These are phyloP conservation scores for Haliclona indistincta DNA, from an alignment of 37 sponge, comb jelly and placozoan genomes.

Conservation along the genomic window DNA sequence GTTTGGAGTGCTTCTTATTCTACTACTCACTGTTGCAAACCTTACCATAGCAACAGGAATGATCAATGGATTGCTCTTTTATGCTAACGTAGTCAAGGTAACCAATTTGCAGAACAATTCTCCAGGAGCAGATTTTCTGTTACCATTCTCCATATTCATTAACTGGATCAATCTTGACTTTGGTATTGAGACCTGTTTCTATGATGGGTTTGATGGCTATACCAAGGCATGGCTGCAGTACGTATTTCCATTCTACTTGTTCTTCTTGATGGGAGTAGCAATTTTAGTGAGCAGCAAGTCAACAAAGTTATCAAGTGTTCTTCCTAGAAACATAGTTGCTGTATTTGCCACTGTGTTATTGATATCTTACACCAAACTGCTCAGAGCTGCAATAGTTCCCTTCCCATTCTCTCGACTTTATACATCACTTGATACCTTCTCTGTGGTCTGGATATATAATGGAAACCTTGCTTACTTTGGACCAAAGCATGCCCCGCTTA, in stretches of 20 bases:
- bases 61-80: constrained; percentile 42
- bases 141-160: background rate
- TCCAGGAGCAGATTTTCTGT: background rate
- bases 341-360: constrained; percentile 30
- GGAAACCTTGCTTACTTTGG: constrained; percentile 35
- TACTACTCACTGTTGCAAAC: constrained; percentile 8
- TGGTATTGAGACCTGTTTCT: constrained; percentile 38
- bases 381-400: background rate
- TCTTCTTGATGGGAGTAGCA: constrained; percentile 11
- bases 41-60: constrained; percentile 38
- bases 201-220: constrained; percentile 33
- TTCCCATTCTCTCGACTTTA: background rate
- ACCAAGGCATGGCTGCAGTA: constrained; percentile 11
- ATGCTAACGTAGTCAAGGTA: constrained; percentile 27
- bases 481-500: constrained; percentile 14
- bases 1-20: constrained; percentile 16
- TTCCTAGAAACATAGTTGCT: constrained; percentile 19
- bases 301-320: background rate
- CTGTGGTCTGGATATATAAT: constrained; percentile 27
- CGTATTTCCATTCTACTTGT: constrained; percentile 26
- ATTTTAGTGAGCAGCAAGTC: constrained; percentile 4
- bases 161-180: constrained; percentile 34
- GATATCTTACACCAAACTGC: constrained; percentile 12
- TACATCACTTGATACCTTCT: background rate
- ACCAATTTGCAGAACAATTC: background rate